Base-by-base conservation (phyloP, 2,888 invertebrate species). In the Sinohyriopsis cumingii region DNA sequence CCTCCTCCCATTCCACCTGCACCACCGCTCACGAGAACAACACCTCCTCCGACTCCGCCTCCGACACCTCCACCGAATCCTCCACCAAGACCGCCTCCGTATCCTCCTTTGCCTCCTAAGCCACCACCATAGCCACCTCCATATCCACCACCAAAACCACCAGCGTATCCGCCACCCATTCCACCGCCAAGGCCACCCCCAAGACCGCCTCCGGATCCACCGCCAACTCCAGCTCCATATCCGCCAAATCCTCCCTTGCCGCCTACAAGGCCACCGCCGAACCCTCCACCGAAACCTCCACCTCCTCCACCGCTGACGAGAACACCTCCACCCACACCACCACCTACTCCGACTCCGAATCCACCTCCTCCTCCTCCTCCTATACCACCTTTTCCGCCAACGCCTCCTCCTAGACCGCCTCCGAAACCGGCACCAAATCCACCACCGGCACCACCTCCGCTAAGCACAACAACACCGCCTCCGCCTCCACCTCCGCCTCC, bases 381-480 rank as follows among this genome's bases (percentile, higher is more conserved):
- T 20, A n/a, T 6, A 22, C 33, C 53, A 53, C 33, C 45, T 20
- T 24, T 24, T 22, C n/a, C 22, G 24, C 24, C 15, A 24, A 9
- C 3, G 9, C 57, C 57, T n/a, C 20, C 15, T 5, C 63, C 63
- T 53, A 63, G 24, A 45, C 63, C 63, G 22, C 22, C 63, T n/a
- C 53, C 33, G 15, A 22, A 45, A 20, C 66, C 61, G 22, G 63
- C 55, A 5, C 59, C 66, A 15, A 57, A 25, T 66, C 66, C 66
- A 19, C 57, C 25, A 65, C 57, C 55, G 60, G 45, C 25, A 7
- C 59, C 59, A 53, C 61, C 33, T 25, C 67, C 55, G 60, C 67
- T 28, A 18, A 33, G n/a, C 55, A 64, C 68, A 63, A 55, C 64
- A 61, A 22, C 65, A 45, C 45, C 45, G 45, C 45, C 61, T 45